A percentile compares a stretch with the other conserved stretches of the same genome.
These are phyloP conservation scores for Pionites leucogaster DNA, from an alignment of 2,113 vertebrate genomes.

Conservation along the genomic window DNA sequence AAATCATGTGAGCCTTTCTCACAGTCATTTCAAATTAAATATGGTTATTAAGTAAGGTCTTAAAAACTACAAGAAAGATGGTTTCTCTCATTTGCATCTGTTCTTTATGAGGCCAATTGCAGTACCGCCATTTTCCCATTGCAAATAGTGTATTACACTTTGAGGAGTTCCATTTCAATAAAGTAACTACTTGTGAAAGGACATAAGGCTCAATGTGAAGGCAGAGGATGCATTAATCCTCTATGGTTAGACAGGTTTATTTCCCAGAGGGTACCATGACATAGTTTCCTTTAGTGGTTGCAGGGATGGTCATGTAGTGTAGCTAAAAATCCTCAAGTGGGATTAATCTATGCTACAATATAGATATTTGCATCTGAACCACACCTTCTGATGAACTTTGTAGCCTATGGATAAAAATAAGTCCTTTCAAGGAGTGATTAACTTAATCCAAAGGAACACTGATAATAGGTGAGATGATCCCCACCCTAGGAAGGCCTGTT, in stretches of 20 bases:
- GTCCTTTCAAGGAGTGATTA: background rate
- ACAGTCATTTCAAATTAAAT: background rate
- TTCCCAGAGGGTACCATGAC: background rate
- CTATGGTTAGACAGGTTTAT: background rate
- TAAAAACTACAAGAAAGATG: background rate
- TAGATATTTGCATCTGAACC: background rate
- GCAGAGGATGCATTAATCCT: background rate
- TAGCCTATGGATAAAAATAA: background rate
- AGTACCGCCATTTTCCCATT: background rate
- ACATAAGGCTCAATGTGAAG: background rate
- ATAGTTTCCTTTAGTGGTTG: background rate
- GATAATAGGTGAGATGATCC: background rate
- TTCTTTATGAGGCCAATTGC: background rate
- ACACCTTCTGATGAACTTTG: background rate
- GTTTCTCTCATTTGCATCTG: background rate
- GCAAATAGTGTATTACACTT: background rate
- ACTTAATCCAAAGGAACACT: background rate
- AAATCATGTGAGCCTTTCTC: background rate
- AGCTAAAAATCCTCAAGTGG: background rate
- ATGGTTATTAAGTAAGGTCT: background rate
- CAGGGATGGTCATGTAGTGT: background rate
- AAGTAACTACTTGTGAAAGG: background rate
- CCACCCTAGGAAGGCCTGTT: background rate
- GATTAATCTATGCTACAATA: background rate
- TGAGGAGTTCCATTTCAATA: background rate